Base-by-base conservation (phyloP, 2,888 invertebrate genomes). In the Epiblema foenella region DNA sequence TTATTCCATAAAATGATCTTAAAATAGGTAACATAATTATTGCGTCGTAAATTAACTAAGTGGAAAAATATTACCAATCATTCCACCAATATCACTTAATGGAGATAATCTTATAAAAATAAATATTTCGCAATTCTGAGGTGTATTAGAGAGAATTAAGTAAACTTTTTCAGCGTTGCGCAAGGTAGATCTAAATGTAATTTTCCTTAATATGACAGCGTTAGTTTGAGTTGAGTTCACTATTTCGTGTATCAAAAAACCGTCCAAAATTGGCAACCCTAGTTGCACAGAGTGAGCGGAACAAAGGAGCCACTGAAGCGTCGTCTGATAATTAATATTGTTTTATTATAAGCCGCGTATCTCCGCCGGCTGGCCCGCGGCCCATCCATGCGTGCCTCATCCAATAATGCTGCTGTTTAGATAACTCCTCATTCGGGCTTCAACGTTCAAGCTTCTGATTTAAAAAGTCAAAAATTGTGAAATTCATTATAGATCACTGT, bases 321-420 rank as follows among this genome's bases (percentile, higher is more conserved):
- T 79, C 82, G 77, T 83, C 83, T 84, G 84, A 88, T 90, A 88
- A 89, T 89, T 89, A 89, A 89, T 89, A 89, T 88, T 89, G 89
- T 89, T 89, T 89, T 88, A 88, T 89, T 88, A 88, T 89, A 88
- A 89, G 87, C 87, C 79, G 68, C 82, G 83, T 90, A 89, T 90
- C 90, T 87, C 80, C 75, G 74, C 77, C 79, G 85, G 76, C 76
- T 75, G 73, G 73, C 77, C 78, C 78, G 77, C 83, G 75, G 81
- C 74, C 78, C 89, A 85, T 63, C 80, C 84, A 82, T 83, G 88
- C 86, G 83, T 85, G 79, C 70, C 63, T 84, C 84, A 89, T 84
- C 79, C 85, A 79, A 80, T 87, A 85, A 86, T 82, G 83, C 80
- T 85, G 83, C 79, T 84, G 83, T 84, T 89, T 85, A 82, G 85